phyloP scores from a whole-genome alignment of 2,888 invertebrate species.

The Syrista parreyssii region DNA sequence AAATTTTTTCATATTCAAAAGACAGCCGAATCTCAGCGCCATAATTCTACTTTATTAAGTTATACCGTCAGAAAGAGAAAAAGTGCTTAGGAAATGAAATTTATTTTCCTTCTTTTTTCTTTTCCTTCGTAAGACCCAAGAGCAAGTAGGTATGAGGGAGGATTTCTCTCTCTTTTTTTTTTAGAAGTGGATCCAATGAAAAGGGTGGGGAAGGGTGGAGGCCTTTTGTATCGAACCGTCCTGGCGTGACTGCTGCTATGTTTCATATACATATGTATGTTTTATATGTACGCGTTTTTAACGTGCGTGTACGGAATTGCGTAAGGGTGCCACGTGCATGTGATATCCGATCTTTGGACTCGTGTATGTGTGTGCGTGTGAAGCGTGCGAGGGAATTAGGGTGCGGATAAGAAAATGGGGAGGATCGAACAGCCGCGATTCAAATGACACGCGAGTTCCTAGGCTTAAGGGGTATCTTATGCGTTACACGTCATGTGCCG shows the following conservation, averaged over 20 bases:
- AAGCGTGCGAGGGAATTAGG: conserved; percentile 36
- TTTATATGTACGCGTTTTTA: neutral
- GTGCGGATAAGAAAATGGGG: conserved; percentile 36
- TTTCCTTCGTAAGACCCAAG: neutral
- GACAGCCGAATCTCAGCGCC: neutral
- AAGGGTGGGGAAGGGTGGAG: neutral
- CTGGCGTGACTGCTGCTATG: neutral
- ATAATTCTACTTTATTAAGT: neutral
- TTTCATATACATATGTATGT: neutral
- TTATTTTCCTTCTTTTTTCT: neutral
- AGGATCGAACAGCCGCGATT: conserved; percentile 25
- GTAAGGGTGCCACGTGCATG: conserved; percentile 15
- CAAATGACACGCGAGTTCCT: neutral
- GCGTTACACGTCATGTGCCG: neutral
- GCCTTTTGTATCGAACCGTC: neutral
- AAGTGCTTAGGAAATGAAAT: neutral
- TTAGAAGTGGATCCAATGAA: neutral
- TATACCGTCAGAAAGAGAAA: neutral
- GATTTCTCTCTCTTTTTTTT: neutral
- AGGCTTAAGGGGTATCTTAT: neutral
- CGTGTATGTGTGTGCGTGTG: conserved; percentile 20
- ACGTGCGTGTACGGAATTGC: neutral
- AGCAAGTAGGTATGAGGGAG: neutral
- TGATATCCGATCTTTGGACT: conserved; percentile 13
- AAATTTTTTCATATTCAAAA: neutral